Percentiles rank a stretch among this genome's conserved stretches.
phyloP scores from a whole-genome alignment of 1,140 invertebrate species.

The Trichonephila inaurata region DNA sequence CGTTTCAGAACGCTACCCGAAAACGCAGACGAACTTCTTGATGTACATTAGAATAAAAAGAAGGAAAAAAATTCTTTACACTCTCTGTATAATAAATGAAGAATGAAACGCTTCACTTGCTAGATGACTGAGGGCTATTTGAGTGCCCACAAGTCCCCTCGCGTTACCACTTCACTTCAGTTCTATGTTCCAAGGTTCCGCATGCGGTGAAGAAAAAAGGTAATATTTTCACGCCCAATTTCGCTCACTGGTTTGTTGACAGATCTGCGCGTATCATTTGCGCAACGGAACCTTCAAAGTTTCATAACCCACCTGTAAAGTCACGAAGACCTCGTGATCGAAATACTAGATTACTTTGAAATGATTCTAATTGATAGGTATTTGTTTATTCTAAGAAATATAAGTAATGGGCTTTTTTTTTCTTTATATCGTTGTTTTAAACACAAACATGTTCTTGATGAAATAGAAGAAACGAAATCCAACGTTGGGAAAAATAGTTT shows the following conservation, averaged over 20 bases:
- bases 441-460: no score
- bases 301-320: background rate
- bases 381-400: no score
- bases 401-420: no score
- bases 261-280: background rate
- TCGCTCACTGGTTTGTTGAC: constrained; percentile 24
- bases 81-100: background rate
- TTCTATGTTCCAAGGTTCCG: constrained; percentile 18
- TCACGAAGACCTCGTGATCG: constrained; percentile 8
- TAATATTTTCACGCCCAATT: constrained; percentile 70
- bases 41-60: background rate
- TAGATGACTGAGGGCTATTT: background rate
- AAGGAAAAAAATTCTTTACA: background rate
- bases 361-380: background rate
- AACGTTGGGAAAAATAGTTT: no score
- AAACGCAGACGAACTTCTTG: background rate
- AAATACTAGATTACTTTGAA: background rate
- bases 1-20: constrained; percentile 1
- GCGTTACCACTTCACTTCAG: background rate
- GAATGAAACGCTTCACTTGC: constrained; percentile 33
- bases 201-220: background rate
- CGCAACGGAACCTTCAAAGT: background rate
- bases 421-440: no score
- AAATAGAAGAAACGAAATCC: no score
- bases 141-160: background rate